Base-by-base conservation (phyloP, 2,888 invertebrate species). In the Lacanobia oleracea region DNA sequence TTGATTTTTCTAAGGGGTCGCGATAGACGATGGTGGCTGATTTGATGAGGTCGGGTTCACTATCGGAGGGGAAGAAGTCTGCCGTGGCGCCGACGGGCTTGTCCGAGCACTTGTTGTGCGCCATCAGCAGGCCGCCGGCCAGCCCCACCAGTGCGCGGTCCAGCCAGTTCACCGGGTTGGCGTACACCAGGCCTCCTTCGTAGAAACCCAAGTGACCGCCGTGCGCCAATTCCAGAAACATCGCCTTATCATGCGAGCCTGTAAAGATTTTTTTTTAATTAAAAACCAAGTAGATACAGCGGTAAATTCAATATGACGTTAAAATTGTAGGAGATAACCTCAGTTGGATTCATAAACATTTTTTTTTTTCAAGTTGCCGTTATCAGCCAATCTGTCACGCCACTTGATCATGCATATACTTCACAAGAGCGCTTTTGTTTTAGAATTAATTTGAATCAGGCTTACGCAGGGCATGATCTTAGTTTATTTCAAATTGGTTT, bases 181-280 rank as follows among this genome's bases (percentile, higher is more conserved):
- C 99, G 92, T 98, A 98, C 1, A 99, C 90, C 40, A 98, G 93
- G 23, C 98, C 98, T 14, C 99, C 99, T 94, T 99, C 99, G 92
- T 99, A 99, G 94, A 98, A 99, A 27, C 99, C 99, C 81, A 99
- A 96, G 94, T 99, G 99, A 6, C 99, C 99, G 16, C 99, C 99
- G 91, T 99, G 99, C 14, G 98, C 97, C 37, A 98, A 94, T 91
- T 98, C 98, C 69, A 99, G 94, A 89, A 97, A 98, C 85, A 98
- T 96, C 5, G 97, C 96, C 86, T 97, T 97, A 64, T 96, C 96
- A 73, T 97, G 97, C 12, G 97, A 97, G 83, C 95, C 98, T 98
- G 93, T 91, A 91, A 89, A 18, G n/a, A 18, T 56, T 16, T n/a
- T n/a, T n/a, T n/a, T n/a, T n/a, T n/a, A n/a, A 23, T 56, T 23